A percentile compares a stretch with the other conserved stretches of the same genome.
Evolutionary conservation across 1,140 invertebrate genomes (phyloP).

Genomic region (Callitettix versicolor): DNA sequence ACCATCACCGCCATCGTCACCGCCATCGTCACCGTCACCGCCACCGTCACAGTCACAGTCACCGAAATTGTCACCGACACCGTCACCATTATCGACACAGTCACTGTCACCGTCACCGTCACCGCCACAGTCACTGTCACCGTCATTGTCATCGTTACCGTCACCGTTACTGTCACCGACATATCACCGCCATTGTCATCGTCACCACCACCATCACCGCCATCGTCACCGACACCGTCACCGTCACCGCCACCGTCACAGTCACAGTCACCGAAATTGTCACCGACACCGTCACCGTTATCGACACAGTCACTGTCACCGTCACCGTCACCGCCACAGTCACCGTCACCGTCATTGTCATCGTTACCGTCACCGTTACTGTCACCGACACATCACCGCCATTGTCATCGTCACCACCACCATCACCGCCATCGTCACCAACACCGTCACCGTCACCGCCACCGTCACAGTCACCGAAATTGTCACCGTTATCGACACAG

Average conservation of each 20-base stretch:
- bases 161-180: constrained; percentile 5
- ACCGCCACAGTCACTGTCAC: constrained; percentile 1
- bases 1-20: constrained; percentile 13
- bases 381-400: no score
- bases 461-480: no score
- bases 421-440: no score
- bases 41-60: background rate
- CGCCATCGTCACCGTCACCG: constrained; percentile 1
- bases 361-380: background rate
- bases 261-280: no score
- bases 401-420: constrained; percentile 5
- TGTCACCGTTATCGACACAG: no score
- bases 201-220: no score
- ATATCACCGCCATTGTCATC: no score
- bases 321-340: constrained; percentile 10
- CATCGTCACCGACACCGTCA: no score
- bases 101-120: constrained; percentile 2
- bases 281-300: no score
- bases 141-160: constrained; percentile 1
- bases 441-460: constrained; percentile 7
- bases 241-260: background rate
- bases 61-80: no score
- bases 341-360: constrained; percentile 10
- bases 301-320: constrained; percentile 9
- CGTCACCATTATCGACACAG: no score